Base-by-base conservation (phyloP, 64 coral and sea anemone species). In the Porites australiensis region DNA sequence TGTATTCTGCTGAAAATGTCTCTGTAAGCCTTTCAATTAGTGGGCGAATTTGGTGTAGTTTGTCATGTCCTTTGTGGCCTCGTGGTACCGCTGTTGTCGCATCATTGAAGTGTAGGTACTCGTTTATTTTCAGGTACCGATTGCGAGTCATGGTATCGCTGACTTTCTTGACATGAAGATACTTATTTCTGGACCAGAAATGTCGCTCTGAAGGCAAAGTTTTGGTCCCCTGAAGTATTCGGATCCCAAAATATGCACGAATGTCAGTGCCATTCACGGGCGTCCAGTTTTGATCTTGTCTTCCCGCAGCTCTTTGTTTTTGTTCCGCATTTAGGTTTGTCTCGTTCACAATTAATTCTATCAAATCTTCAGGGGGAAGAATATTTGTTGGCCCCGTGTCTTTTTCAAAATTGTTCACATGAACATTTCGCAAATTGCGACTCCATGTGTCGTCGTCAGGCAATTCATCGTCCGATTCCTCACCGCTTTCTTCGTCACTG, bases 61-160 rank as follows among this genome's bases (percentile, higher is more conserved):
- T 37, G 27, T 37, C 27, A 37, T 37, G 27, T 37, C 27, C 27
- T 37, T 37, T 37, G 1, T 37, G 27, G 27, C 27, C 27, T 37
- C 27, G 27, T 37, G 27, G 27, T 37, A 37, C 27, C 27, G 27
- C 27, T 37, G 27, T 37, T 37, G 27, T 37, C 27, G 27, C 27
- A 37, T 37, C 27, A 37, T 37, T 37, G 27, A 18, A 69, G 19
- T 18, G 65, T 77, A 77, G 13, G 13, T 50, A 55, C 6, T 16
- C 22, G 65, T 69, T 69, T 50, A 77, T 77, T 7, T 77, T 77
- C 18, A 77, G 45, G 75, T 77, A 77, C 43, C 52, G n/a, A 43
- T 77, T 77, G 19, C 52, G 6, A 6, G 75, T 23, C 75, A 77
- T 16, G 18, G 44, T 43, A 77, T 45, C 43, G 19, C 44, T 16